phyloP scores from a whole-genome alignment of 2,888 invertebrate genomes.

The Athalia circularis region DNA sequence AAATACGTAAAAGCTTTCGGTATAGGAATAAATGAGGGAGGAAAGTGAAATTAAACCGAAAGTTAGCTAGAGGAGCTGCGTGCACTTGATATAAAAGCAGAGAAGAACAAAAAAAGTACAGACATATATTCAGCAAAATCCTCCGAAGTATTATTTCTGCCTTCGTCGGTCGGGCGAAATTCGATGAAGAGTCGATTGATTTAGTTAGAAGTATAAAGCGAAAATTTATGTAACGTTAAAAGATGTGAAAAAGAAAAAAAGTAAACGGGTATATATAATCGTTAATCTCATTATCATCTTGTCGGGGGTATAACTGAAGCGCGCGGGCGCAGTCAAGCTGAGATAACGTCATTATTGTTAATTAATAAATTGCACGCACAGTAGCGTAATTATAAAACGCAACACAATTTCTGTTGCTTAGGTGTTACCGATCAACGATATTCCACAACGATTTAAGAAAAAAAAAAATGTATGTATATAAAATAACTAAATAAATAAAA shows the following conservation, averaged over 20 bases:
- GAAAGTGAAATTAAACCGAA: not conserved
- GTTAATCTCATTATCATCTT: not conserved
- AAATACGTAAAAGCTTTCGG: not conserved
- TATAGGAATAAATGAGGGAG: not conserved
- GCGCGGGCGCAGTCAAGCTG: too few relatives aligned
- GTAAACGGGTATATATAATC: not conserved
- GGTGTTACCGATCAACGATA: too few relatives aligned
- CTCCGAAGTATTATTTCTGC: not conserved
- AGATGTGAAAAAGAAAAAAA: not conserved
- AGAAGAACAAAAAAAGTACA: not conserved
- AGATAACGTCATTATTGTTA: too few relatives aligned
- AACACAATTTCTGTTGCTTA: too few relatives aligned
- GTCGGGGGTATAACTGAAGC: too few relatives aligned
- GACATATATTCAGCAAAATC: not conserved
- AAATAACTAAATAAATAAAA: too few relatives aligned
- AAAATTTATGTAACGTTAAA: not conserved
- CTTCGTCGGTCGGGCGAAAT: not conserved
- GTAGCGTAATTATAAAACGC: too few relatives aligned
- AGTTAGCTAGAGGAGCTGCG: not conserved
- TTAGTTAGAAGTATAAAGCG: too few relatives aligned
- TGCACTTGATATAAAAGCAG: not conserved
- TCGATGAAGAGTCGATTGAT: too few relatives aligned
- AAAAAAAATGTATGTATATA: too few relatives aligned
- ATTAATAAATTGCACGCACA: too few relatives aligned
- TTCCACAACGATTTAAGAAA: too few relatives aligned